Evolutionary conservation across 2,113 vertebrate species (phyloP), one percentile per base, ranked within the genome.

Genomic region (Prionailurus viverrinus): DNA sequence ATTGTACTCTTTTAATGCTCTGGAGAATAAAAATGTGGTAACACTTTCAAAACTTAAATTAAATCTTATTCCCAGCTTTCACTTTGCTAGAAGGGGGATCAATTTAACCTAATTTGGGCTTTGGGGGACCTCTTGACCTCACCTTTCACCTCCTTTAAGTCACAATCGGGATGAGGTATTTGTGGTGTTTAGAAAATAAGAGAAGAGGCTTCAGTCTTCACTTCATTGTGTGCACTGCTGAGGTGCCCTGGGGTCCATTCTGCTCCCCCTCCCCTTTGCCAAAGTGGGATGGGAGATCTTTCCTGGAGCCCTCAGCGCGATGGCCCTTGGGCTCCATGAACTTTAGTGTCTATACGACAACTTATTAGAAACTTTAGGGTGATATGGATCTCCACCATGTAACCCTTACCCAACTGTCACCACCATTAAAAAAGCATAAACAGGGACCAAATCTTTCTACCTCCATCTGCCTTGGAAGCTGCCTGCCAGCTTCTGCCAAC

Each of bases 11-110:
- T 94, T 91, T 39, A 16, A 74, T 84, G 36, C 45, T 85, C 69
- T 92, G 74, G 19, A 71, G 79, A 88, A 94, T 81, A 61, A 82
- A 87, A 88, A 69, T 27, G 51, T 90, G 41, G 31, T n/a, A 68
- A 85, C 27, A 5, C 27, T 95, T 97, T 65, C 23, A 93, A 71
- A 85, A 86, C 51, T 48, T 48, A 91, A 89, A 92, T 95, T 71
- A 87, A 95, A 58, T 89, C 23, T 86, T 39, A 74, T 21, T 79
- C 25, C 7, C 1, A 76, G 39, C 25, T 94, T 18, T 94, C 12
- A 36, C 29, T 91, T 91, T 81, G n/a, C 55, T 86, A 53, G 79
- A 71, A 89, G 8, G 11, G 25, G 45, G 3, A 78, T 8, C 12
- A 18, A 11, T 79, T 61, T 82, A 66, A 92, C 58, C 31, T 92